Evolutionary conservation across 1,140 invertebrate genomes (phyloP), one percentile per base, ranked within the genome.

Genomic region (Orussus abietinus): DNA sequence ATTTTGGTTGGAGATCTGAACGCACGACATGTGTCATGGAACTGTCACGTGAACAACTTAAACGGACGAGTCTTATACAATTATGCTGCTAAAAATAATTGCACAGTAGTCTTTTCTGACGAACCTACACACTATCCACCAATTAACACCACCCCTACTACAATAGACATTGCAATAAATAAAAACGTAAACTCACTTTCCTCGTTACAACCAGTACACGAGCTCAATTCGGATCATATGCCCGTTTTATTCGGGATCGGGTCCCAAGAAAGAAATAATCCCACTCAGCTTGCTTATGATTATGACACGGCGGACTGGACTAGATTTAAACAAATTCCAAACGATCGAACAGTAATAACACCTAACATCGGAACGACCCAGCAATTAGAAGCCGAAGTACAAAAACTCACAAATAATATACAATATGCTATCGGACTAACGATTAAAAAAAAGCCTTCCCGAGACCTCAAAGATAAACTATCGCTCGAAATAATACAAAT

Each of bases 1-100:
- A 7, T 64, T 14, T 15, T 59, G 1, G 36, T 61, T 5, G 55
- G 58, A 0, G 56, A 64, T 36, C 31, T 64, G 3, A 64, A 64
- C 19, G 53, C 55, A 2, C 47, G 48, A 36, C 47, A 57, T 19
- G 6, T 3, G 6, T 35, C 19, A 1, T 59, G 56, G 52, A 54
- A 52, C n/a, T 49, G 48, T 36, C 32, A 51, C 29, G 33, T 5
- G n/a, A 53, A 51, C 31, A 63, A 63, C 20, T 12, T 3, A 11
- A 60, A 42, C 39, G 53, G 53, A 2, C 28, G 7, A 25, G 31
- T 36, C 0, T 6, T 60, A 10, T 47, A 35, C 26, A 53, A 53
- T 3, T 57, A 48, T 21, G 12, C 30, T 4, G 6, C 35, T 5
- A 41, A 39, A 12, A 58, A 57, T 25, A 53, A 55, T 31, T 55